Percentiles rank a stretch among this genome's conserved stretches.
Evolutionary conservation across 2,888 invertebrate genomes (phyloP).

Genomic region (Melieria omissa): DNA sequence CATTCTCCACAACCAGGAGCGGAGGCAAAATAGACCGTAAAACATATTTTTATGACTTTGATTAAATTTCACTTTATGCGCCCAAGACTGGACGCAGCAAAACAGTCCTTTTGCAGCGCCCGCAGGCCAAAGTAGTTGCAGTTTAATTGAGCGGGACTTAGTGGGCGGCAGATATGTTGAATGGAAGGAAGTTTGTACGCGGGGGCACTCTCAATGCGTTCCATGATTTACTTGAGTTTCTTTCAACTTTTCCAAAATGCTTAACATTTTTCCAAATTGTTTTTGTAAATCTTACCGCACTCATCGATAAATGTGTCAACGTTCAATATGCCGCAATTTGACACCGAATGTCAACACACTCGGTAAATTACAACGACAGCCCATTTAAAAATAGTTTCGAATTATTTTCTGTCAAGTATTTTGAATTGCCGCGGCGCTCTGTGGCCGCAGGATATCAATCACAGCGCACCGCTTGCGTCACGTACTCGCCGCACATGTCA

Average conservation of each 20-base stretch:
- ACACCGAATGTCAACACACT: conserved; percentile 26
- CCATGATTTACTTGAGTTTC: no score
- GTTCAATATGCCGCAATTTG: conserved; percentile 33
- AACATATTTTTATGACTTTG: conserved; percentile 51
- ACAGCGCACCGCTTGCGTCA: conserved; percentile 26
- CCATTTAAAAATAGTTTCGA: conserved; percentile 10
- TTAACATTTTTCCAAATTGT: conserved; percentile 1
- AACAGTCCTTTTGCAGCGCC: background rate
- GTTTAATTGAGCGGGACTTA: background rate
- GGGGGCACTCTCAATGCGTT: no score
- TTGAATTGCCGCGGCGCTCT: background rate
- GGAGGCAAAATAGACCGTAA: conserved; percentile 37
- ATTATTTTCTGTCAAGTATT: background rate
- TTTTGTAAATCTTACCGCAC: background rate
- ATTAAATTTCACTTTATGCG: conserved; percentile 43
- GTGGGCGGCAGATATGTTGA: background rate
- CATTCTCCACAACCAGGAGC: background rate
- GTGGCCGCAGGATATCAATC: conserved; percentile 12
- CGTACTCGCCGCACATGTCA: conserved; percentile 22
- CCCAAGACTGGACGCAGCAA: background rate
- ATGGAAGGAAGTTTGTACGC: background rate
- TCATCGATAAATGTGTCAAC: conserved; percentile 25
- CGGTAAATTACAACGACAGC: background rate
- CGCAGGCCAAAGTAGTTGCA: no score
- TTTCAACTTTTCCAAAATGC: conserved; percentile 11